Evolutionary conservation across 2,888 invertebrate genomes (phyloP), one percentile per base, ranked within the genome.

Genomic region (Orchestes rusci): DNA sequence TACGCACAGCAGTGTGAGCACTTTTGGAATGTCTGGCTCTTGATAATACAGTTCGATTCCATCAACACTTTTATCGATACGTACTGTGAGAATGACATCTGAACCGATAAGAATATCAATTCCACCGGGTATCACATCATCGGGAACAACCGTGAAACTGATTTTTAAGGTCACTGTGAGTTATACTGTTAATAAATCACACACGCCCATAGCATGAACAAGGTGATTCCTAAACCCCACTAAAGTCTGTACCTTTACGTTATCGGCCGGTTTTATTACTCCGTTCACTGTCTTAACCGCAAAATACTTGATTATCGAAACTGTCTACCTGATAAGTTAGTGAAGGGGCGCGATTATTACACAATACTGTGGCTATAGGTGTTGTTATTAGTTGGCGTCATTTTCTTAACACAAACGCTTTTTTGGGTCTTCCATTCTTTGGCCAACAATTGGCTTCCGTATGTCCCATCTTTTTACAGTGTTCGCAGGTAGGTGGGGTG

Each of bases 381-480:
- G 29, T 38, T 33, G n/a, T 27, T 8, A 32, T 33, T 17, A 39
- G 4, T 15, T 33, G 31, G 29, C 39, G 39, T 33, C 31, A 33
- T 34, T 33, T 19, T 39, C 15, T 39, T 13, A 39, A 4, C 4
- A 39, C 18, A 32, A 38, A 23, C 13, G 8, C 13, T 37, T 37
- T 37, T 37, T 23, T 23, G 8, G 37, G 23, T n/a, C 32, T 50
- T 19, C 48, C 48, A 19, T 51, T 30, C 35, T 49, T 51, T 42
- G n/a, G 39, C 45, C 45, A 51, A 34, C 49, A 51, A 28, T 28
- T 50, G 8, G 8, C 12, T 12, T 50, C 46, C 8, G 18, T 38
- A 32, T 51, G 51, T 3, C 51, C 49, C 8, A 50, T 34, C 32
- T 51, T 51, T 29, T 51, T 50, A 34, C 51, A 51, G 27, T 50